A percentile compares a stretch with the other conserved stretches of the same genome.
Evolutionary conservation across 2,888 invertebrate genomes (phyloP).

Genomic region (Stomorhina lunata): DNA sequence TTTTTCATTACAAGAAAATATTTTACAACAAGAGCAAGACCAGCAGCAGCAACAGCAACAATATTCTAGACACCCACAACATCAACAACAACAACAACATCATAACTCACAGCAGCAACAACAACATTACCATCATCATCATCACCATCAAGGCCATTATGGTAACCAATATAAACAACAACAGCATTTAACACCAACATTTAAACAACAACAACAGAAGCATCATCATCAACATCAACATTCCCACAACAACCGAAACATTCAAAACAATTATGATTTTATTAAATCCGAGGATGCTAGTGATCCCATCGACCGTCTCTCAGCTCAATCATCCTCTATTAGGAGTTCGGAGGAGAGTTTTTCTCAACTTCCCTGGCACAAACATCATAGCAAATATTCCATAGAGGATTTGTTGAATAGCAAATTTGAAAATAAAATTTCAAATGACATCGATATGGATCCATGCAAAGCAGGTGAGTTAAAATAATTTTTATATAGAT

Average conservation of each 20-base stretch:
- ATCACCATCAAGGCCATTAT: constrained; percentile 46
- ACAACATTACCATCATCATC: constrained; percentile 64
- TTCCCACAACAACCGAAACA: constrained; percentile 53
- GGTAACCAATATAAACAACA: constrained; percentile 53
- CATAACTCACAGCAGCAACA: constrained; percentile 63
- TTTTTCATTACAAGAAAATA: constrained; percentile 49
- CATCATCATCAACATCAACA: constrained; percentile 63
- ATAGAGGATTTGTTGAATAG: constrained; percentile 85
- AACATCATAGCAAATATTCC: constrained; percentile 81
- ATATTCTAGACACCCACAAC: constrained; percentile 59
- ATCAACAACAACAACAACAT: constrained; percentile 59
- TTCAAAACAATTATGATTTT: constrained; percentile 41
- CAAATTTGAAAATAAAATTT: constrained; percentile 85
- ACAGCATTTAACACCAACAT: constrained; percentile 63
- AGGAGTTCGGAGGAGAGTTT: constrained; percentile 42
- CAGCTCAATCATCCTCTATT: constrained; percentile 7
- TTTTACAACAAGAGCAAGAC: constrained; percentile 50
- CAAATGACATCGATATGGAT: constrained; percentile 89
- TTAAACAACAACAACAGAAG: constrained; percentile 65
- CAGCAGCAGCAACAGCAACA: constrained; percentile 56
- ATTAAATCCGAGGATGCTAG: constrained; percentile 1
- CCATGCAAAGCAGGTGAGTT: constrained; percentile 92
- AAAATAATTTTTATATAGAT: background rate
- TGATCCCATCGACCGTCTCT: constrained; percentile 36
- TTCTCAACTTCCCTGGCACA: constrained; percentile 64